These are phyloP conservation scores for Drosophila nebulosa DNA, from an alignment of 1,140 invertebrate species.

Conservation along the genomic window DNA sequence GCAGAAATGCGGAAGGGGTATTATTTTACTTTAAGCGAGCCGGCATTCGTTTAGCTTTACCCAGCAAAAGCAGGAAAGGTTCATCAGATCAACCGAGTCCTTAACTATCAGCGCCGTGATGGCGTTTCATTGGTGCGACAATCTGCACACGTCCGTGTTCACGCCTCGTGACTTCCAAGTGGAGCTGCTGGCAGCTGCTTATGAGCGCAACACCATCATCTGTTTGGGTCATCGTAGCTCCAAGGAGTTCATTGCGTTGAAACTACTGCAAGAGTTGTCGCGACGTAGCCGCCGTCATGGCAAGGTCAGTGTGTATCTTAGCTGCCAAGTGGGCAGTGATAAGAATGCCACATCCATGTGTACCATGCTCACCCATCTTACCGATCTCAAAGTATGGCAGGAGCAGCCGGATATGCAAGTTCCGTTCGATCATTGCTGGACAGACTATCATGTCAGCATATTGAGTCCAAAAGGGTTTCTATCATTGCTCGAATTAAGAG, in stretches of 20 bases:
- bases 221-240: slow-evolving; percentile 91
- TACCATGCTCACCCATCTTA: slow-evolving; percentile 71
- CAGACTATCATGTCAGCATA: slow-evolving; percentile 81
- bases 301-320: slow-evolving; percentile 65
- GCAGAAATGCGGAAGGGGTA: background rate
- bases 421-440: slow-evolving; percentile 32
- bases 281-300: slow-evolving; percentile 81
- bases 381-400: slow-evolving; percentile 72
- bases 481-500: slow-evolving; percentile 73
- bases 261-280: slow-evolving; percentile 90
- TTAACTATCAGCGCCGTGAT: slow-evolving; percentile 26
- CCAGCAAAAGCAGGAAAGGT: background rate
- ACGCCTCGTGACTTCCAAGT: slow-evolving; percentile 90
- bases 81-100: background rate
- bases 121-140: slow-evolving; percentile 81
- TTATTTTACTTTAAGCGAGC: background rate
- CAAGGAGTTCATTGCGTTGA: slow-evolving; percentile 93
- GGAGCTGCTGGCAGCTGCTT: slow-evolving; percentile 90
- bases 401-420: slow-evolving; percentile 41
- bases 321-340: slow-evolving; percentile 31
- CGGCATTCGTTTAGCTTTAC: slow-evolving; percentile 2
- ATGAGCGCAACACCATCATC: slow-evolving; percentile 90
- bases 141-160: slow-evolving; percentile 83
- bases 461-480: slow-evolving; percentile 83
- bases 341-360: slow-evolving; percentile 51